Evolutionary conservation across 2,113 vertebrate species (phyloP).

Genomic region (Eudyptes chrysolophus): DNA sequence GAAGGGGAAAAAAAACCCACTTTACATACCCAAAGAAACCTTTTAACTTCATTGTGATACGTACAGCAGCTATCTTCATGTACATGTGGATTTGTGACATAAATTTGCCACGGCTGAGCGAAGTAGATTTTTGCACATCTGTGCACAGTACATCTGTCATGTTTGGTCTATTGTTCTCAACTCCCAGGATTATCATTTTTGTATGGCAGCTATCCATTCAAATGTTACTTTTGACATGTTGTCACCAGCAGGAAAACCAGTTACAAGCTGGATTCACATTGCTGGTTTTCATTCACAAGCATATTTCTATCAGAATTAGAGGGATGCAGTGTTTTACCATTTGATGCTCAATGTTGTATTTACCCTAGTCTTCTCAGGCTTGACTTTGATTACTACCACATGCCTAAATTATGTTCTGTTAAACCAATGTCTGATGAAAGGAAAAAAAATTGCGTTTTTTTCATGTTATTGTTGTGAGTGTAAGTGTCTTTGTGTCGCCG

Average conservation of each 20-base stretch:
- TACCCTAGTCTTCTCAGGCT: neutral
- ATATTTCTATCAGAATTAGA: neutral
- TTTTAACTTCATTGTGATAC: neutral
- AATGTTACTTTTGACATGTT: neutral
- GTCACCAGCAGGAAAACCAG: neutral
- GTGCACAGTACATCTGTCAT: neutral
- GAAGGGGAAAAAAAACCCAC: rapidly evolving
- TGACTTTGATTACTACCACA: neutral
- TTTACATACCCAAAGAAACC: neutral
- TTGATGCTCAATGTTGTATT: neutral
- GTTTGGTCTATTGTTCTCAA: neutral
- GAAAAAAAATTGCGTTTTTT: neutral
- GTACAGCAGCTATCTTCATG: neutral
- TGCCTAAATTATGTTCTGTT: neutral
- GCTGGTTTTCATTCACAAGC: neutral
- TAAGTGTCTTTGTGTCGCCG: neutral
- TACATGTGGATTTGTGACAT: neutral
- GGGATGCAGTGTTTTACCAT: neutral
- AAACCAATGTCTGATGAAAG: neutral
- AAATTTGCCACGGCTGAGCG: neutral
- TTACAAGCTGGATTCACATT: neutral
- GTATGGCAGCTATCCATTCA: neutral
- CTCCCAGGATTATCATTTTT: neutral
- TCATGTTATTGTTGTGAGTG: neutral
- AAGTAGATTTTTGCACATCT: neutral